Evolutionary conservation across 2,113 vertebrate species (phyloP).

Genomic region (Arvicanthis niloticus): DNA sequence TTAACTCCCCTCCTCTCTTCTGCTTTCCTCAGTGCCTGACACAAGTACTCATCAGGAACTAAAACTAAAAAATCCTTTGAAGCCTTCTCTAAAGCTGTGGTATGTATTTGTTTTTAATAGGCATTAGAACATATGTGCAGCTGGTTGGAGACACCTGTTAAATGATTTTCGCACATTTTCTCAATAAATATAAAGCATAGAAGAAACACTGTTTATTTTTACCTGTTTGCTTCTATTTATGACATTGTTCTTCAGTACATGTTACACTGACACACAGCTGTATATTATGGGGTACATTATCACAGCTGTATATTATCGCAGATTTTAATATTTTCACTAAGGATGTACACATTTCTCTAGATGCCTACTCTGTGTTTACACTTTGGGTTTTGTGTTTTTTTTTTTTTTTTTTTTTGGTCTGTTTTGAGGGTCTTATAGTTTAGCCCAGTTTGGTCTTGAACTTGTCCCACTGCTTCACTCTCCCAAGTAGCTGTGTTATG

Average conservation of each 20-base stretch:
- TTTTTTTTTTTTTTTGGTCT: too few species aligned
- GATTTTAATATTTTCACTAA: background rate
- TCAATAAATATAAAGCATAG: background rate
- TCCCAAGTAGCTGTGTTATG: background rate
- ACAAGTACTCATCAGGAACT: background rate
- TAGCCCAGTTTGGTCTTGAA: background rate
- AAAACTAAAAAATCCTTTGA: conserved; percentile 42
- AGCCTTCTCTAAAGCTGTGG: background rate
- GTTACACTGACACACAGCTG: background rate
- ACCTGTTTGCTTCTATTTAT: background rate
- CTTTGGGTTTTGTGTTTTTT: background rate
- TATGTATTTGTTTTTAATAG: background rate
- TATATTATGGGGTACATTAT: background rate
- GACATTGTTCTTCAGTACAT: background rate
- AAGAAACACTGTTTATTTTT: background rate
- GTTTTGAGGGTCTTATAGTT: background rate
- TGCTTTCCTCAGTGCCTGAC: too few species aligned
- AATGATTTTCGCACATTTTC: background rate
- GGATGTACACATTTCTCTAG: background rate
- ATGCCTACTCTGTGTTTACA: background rate
- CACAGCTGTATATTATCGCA: background rate
- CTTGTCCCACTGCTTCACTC: background rate
- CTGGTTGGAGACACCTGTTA: background rate
- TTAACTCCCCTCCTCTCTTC: background rate
- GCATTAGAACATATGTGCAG: background rate